Percentiles rank a stretch among this genome's conserved stretches.
Evolutionary conservation across 2,888 invertebrate genomes (phyloP).

Genomic region (Epinotia demarniana): DNA sequence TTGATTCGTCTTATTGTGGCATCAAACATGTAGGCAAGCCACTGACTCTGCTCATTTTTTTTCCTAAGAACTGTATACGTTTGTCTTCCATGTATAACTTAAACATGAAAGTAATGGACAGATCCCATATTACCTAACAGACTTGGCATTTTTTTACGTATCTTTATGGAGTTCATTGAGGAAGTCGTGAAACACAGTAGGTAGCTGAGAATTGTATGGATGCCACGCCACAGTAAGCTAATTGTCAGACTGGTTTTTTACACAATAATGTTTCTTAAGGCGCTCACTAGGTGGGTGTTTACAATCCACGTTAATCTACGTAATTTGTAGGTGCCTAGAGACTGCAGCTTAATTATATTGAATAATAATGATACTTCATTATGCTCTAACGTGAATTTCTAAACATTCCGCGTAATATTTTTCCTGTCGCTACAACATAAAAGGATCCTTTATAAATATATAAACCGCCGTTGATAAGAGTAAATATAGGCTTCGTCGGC

Average conservation of each 20-base stretch:
- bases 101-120: too few species aligned
- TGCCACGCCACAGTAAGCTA: not conserved
- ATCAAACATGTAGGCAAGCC: not conserved
- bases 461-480: conserved; percentile 34
- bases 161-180: not conserved
- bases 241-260: not conserved
- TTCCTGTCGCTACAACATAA: conserved; percentile 10
- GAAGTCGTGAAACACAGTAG: not conserved
- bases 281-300: not conserved
- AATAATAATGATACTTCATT: conserved; percentile 10
- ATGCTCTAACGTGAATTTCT: not conserved
- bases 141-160: too few species aligned
- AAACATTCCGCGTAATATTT: not conserved
- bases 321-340: not conserved
- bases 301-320: not conserved
- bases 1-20: conserved; percentile 39
- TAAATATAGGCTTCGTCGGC: conserved; percentile 42
- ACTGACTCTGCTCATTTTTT: not conserved
- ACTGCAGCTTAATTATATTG: not conserved
- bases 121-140: too few species aligned
- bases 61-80: not conserved
- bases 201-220: not conserved
- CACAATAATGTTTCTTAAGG: conserved; percentile 11
- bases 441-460: conserved; percentile 30
- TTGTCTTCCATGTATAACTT: too few species aligned